Conservation (phyloP, 2,888 invertebrate species). For the Plebejus anna region DNA sequence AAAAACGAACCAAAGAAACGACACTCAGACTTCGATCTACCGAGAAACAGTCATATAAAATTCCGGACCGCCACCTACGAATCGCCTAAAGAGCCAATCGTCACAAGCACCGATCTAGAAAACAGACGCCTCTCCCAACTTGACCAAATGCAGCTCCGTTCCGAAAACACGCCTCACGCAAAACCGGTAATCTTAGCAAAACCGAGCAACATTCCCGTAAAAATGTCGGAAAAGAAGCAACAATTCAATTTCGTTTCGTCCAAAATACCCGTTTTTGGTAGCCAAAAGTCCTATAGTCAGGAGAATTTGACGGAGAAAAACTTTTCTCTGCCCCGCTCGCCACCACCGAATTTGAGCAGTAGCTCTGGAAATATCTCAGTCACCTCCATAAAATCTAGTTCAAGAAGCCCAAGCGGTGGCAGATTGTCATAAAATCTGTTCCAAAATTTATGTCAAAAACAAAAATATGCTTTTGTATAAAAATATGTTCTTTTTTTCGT, state of each 20-base stretch:
- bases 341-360: conserved; percentile 60
- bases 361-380: conserved; percentile 77
- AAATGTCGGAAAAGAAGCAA: conserved; percentile 61
- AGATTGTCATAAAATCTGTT: conserved; percentile 40
- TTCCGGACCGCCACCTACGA: conserved; percentile 83
- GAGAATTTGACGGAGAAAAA: conserved; percentile 68
- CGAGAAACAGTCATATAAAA: conserved; percentile 79
- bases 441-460: neutral
- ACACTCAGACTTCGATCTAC: conserved; percentile 74
- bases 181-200: conserved; percentile 67
- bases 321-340: conserved; percentile 65
- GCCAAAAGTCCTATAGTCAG: conserved; percentile 72
- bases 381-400: conserved; percentile 82
- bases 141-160: conserved; percentile 66
- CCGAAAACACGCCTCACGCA: conserved; percentile 49
- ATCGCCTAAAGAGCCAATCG: conserved; percentile 77
- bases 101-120: conserved; percentile 73
- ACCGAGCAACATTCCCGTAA: conserved; percentile 73
- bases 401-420: conserved; percentile 76
- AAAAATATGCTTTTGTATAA: neutral
- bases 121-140: conserved; percentile 80
- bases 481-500: neutral
- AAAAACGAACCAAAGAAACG: conserved; percentile 72
- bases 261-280: conserved; percentile 75
- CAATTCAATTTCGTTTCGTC: conserved; percentile 59